Evolutionary conservation across 2,888 invertebrate genomes (phyloP).

Genomic region (Leptopterna dolabrata): DNA sequence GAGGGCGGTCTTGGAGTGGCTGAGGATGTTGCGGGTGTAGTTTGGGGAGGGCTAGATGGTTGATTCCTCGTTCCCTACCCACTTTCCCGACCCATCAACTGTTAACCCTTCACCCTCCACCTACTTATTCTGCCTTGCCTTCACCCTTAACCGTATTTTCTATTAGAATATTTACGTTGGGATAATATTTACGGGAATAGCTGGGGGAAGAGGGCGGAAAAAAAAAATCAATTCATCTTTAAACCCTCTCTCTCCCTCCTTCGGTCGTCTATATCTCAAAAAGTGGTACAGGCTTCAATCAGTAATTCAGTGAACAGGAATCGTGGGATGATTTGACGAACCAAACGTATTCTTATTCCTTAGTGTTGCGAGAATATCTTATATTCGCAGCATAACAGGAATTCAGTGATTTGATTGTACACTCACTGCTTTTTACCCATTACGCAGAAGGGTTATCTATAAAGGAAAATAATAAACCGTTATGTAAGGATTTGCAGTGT

Average conservation of each 20-base stretch:
- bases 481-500: too few relatives aligned
- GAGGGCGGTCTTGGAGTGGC: not conserved
- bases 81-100: not conserved
- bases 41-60: not conserved
- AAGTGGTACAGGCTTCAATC: too few relatives aligned
- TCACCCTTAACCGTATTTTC: constrained; percentile 24
- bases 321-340: too few relatives aligned
- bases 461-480: too few relatives aligned
- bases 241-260: not conserved
- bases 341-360: too few relatives aligned
- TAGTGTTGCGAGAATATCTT: too few relatives aligned
- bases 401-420: too few relatives aligned
- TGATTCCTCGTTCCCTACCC: not conserved
- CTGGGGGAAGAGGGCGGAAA: not conserved
- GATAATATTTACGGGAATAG: constrained; percentile 9
- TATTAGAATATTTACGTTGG: constrained; percentile 21
- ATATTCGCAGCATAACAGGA: too few relatives aligned
- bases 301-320: too few relatives aligned
- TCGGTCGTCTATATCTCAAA: too few relatives aligned
- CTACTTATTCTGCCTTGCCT: not conserved
- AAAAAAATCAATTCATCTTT: not conserved
- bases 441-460: too few relatives aligned
- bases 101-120: not conserved
- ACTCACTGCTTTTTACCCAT: too few relatives aligned
- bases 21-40: not conserved